Percentiles rank a stretch among this genome's conserved stretches.
These are phyloP conservation scores for Lasiommata megera DNA, from an alignment of 2,888 invertebrate genomes.

Conservation along the genomic window DNA sequence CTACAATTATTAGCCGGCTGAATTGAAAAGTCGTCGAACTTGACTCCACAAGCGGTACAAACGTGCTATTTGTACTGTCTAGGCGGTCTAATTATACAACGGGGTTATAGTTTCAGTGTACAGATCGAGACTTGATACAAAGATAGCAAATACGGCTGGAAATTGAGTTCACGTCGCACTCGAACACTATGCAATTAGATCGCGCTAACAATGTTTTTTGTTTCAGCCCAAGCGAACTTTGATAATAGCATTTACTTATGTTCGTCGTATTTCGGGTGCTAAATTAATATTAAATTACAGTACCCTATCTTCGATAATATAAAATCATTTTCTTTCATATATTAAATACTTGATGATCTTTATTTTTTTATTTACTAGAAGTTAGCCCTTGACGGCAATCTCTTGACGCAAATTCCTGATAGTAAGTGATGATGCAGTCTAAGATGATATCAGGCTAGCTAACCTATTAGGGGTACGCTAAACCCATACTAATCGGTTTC, in stretches of 20 bases:
- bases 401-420: too few species aligned
- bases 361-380: too few species aligned
- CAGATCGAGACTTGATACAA: constrained; percentile 39
- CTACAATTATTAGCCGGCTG: constrained; percentile 50
- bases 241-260: constrained; percentile 10
- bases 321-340: too few species aligned
- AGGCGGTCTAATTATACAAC: constrained; percentile 28
- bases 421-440: too few species aligned
- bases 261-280: neutral
- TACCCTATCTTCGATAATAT: too few species aligned
- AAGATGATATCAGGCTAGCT: too few species aligned
- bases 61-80: constrained; percentile 39
- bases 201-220: constrained; percentile 29
- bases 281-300: neutral
- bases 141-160: constrained; percentile 38
- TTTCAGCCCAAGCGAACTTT: constrained; percentile 15
- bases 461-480: too few species aligned
- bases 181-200: constrained; percentile 31
- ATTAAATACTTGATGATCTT: too few species aligned
- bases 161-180: constrained; percentile 39
- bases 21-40: constrained; percentile 53
- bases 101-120: constrained; percentile 41
- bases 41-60: constrained; percentile 39
- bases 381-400: too few species aligned
- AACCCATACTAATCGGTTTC: too few species aligned